Evolutionary conservation across 2,888 invertebrate genomes (phyloP).

Genomic region (Stegana nigrithorax): DNA sequence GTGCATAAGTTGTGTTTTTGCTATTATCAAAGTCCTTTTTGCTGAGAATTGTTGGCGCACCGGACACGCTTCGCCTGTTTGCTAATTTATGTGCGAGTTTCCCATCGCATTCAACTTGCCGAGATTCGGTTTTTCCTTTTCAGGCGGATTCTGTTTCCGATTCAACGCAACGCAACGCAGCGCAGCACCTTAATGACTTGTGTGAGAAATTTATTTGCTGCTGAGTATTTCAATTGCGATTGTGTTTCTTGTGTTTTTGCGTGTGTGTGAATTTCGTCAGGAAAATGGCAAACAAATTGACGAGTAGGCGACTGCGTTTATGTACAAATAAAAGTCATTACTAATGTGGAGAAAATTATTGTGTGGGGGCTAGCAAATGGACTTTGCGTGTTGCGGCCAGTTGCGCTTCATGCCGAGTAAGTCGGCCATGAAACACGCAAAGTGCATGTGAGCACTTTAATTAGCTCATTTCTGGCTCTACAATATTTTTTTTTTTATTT

Average conservation of each 20-base stretch:
- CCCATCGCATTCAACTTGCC: neutral
- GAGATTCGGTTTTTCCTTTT: neutral
- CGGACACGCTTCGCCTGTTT: slow-evolving; percentile 3
- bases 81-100: slow-evolving; percentile 6
- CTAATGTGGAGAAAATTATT: too few species aligned
- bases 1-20: neutral
- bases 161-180: too few species aligned
- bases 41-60: neutral
- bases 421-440: too few species aligned
- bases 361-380: too few species aligned
- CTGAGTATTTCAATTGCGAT: neutral
- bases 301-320: too few species aligned
- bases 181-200: neutral
- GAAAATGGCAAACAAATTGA: neutral
- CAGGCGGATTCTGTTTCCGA: neutral
- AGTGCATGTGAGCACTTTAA: too few species aligned
- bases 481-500: too few species aligned
- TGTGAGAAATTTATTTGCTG: neutral
- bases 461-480: too few species aligned
- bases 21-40: neutral
- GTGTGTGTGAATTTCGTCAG: neutral
- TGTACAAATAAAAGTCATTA: too few species aligned
- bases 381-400: neutral
- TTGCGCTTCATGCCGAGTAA: too few species aligned
- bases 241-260: neutral